These are phyloP conservation scores for Cotesia typhae DNA, from an alignment of 1,140 invertebrate species.

Conservation along the genomic window DNA sequence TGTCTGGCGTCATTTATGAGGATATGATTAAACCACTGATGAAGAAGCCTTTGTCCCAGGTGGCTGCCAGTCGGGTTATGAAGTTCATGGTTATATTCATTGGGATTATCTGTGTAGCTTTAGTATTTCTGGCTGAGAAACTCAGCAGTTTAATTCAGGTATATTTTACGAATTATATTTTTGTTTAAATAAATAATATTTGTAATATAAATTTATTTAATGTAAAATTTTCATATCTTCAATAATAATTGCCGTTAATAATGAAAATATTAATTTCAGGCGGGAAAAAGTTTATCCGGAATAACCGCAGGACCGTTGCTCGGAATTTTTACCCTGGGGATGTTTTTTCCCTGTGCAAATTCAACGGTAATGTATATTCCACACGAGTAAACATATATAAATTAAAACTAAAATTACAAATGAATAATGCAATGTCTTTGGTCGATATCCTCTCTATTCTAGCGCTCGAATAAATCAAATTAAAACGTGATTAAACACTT, in stretches of 20 bases:
- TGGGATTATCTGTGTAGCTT: constrained; percentile 70
- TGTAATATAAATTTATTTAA: too few species aligned
- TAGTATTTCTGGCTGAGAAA: constrained; percentile 77
- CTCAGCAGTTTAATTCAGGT: constrained; percentile 74
- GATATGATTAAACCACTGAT: constrained; percentile 77
- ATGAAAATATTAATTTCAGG: constrained; percentile 52
- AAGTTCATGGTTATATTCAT: constrained; percentile 74
- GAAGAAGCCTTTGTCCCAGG: constrained; percentile 70
- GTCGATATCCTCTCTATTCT: too few species aligned
- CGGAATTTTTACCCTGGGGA: constrained; percentile 80
- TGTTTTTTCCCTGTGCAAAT: constrained; percentile 80
- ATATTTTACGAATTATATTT: constrained; percentile 7
- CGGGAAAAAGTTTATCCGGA: constrained; percentile 72
- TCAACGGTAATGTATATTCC: constrained; percentile 66
- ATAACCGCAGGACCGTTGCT: constrained; percentile 80
- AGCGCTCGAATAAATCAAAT: too few species aligned
- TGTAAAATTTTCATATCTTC: not conserved
- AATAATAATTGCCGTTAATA: not conserved
- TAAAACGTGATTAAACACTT: not conserved
- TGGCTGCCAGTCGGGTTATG: constrained; percentile 73
- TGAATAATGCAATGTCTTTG: too few species aligned
- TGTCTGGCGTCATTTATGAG: constrained; percentile 84
- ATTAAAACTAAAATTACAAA: not conserved
- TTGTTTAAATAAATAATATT: too few species aligned
- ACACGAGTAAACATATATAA: not conserved